Base-by-base conservation (phyloP, 30 jellyfish, hydroid and myxozoan species). In the Pelagia noctiluca region DNA sequence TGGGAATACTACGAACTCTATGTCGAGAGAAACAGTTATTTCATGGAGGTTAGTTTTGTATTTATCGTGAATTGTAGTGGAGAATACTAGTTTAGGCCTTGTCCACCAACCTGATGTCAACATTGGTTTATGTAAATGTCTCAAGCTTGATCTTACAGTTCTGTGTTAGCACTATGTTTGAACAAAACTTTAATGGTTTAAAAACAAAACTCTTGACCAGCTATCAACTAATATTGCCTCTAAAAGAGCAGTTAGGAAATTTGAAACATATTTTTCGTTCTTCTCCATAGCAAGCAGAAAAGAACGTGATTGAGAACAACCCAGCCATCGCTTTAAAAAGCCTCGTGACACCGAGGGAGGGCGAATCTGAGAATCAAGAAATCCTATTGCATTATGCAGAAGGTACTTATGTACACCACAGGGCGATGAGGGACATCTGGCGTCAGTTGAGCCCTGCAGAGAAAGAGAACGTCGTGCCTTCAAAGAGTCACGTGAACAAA, bases 391-490 rank as follows among this genome's bases (percentile, higher is more conserved):
- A 65, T 23, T 88, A 54, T 71, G 89, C 88, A 0, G 93, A 88
- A 52, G 97, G 97, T 11, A 88, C 97, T n/a, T 88, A 88, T 50
- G 97, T 88, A 1, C 97, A 88, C 35, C 97, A 88, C 71, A 22
- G 97, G 38, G 93, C 93, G 1, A 88, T 88, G 97, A 46, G 97
- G 32, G 97, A 88, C 53, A 75, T 88, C 3, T 88, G 97, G 97
- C 50, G 90, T n/a, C 54, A 73, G 64, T 82, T 88, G 35, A 71
- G 88, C 66, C 89, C 83, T 7, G 76, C 78, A 26, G 93, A 88
- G 48, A 81, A 73, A 64, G 88, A 79, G 74, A 82, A 80, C 12
- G 52, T 72, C 2, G 85, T 80, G 11, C 93, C 97, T 25, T 88
- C 86, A 28, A 88, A 88, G 60, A 71, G 90, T 32, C 84, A 68